Evolutionary conservation across 2,888 invertebrate species (phyloP).

Genomic region (Coelinius sp.): DNA sequence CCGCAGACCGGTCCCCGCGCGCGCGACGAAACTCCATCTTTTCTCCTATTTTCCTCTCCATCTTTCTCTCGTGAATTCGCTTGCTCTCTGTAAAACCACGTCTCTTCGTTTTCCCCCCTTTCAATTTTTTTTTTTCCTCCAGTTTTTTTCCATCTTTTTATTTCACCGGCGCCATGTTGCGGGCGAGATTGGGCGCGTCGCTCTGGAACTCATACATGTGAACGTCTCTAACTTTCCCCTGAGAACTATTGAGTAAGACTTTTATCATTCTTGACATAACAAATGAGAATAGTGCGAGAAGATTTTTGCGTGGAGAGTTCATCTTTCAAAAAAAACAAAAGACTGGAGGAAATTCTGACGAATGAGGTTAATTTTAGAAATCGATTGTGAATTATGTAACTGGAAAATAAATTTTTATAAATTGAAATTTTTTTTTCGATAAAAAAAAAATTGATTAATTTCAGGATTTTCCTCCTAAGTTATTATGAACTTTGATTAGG

Average conservation of each 20-base stretch:
- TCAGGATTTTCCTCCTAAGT: background rate
- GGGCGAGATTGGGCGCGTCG: conserved; percentile 49
- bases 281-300: background rate
- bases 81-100: conserved; percentile 60
- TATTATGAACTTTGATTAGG: conserved; percentile 53
- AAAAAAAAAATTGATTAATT: conserved; percentile 49
- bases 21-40: conserved; percentile 63
- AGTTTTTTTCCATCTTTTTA: conserved; percentile 37
- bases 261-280: background rate
- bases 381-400: background rate
- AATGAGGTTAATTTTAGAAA: background rate
- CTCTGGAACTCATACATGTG: conserved; percentile 28
- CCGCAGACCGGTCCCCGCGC: conserved; percentile 55
- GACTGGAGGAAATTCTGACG: background rate
- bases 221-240: conserved; percentile 18
- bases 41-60: conserved; percentile 46
- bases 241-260: conserved; percentile 22
- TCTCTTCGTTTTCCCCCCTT: conserved; percentile 48
- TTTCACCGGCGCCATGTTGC: conserved; percentile 50
- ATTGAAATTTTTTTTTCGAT: conserved; percentile 33
- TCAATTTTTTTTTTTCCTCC: conserved; percentile 33
- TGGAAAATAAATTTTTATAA: background rate
- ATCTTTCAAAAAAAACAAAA: conserved; percentile 51
- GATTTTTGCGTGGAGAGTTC: conserved; percentile 34
- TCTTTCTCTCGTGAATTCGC: conserved; percentile 38